Evolutionary conservation across 2,888 invertebrate species (phyloP), one percentile per base, ranked within the genome.

Genomic region (Brenthis hecate): DNA sequence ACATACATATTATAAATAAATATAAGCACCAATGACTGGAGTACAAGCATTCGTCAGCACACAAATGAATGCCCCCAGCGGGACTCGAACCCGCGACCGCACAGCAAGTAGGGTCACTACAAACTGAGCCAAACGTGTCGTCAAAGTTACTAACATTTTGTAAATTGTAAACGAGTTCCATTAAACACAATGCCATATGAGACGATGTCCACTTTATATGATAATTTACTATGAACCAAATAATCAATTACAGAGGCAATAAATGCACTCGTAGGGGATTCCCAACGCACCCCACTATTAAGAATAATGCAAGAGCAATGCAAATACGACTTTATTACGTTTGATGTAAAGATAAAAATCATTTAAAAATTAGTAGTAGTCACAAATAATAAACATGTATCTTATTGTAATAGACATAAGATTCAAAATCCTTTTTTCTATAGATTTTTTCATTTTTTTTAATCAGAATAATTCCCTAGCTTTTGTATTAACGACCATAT

Each of bases 161-260:
- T 28, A 28, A 23, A 28, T 28, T n/a, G n/a, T 32, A n/a, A 36
- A 28, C n/a, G 56, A 56, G n/a, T 32, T 36, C 56, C 32, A 57
- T 6, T 43, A 13, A 43, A 36, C 16, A 13, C 14, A 60, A 14
- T n/a, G 47, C 57, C 51, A 50, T 55, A 36, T 14, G 19, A 51
- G 55, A 58, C 53, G 23, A 58, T 63, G 65, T 58, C 65, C 56
- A 68, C 55, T 68, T 56, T 66, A 72, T 54, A 70, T 68, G 68
- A 68, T 72, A 68, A 72, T 71, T 56, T 53, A 62, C 63, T 66
- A 48, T 64, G 48, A 56, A 63, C 36, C 64, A 70, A 70, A 70
- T 71, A 71, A 70, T 72, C 72, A 72, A 73, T 74, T 72, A 72
- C 62, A 61, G 28, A 36, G 32, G 56, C 65, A 67, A 70, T 72